phyloP scores from a whole-genome alignment of 1,140 invertebrate genomes.

The Epicauta chinensis region DNA sequence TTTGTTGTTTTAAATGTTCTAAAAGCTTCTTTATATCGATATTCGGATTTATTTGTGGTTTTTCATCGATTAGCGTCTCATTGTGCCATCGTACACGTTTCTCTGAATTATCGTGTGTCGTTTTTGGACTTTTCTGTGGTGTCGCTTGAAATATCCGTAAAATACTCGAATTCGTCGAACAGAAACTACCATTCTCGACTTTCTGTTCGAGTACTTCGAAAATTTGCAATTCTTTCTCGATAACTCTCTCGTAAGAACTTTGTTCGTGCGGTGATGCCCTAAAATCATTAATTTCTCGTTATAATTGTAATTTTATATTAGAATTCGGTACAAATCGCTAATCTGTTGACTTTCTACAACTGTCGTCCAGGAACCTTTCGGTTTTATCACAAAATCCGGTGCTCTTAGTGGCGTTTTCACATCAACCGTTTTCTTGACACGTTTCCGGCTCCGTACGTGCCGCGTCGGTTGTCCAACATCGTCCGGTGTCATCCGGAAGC shows the following conservation, averaged over 20 bases:
- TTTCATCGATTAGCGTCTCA: neutral
- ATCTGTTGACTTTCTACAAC: constrained; percentile 5
- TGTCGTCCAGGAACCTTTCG: constrained; percentile 31
- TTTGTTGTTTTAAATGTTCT: neutral
- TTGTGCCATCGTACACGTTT: neutral
- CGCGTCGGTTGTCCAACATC: constrained; percentile 19
- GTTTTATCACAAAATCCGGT: constrained; percentile 25
- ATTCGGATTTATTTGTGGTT: neutral
- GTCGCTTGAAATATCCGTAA: constrained; percentile 35
- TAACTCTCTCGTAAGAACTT: constrained; percentile 20
- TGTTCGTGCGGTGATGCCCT: constrained; percentile 15
- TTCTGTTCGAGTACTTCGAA: constrained; percentile 68
- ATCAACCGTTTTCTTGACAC: neutral
- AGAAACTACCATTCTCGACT: constrained; percentile 62
- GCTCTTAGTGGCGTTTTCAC: constrained; percentile 29
- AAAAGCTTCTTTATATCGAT: neutral
- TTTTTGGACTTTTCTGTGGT: constrained; percentile 23
- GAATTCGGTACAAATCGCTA: neutral
- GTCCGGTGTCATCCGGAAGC: constrained; percentile 29
- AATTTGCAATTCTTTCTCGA: constrained; percentile 45
- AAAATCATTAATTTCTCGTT: neutral
- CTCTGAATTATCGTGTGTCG: constrained; percentile 2
- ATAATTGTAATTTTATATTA: constrained; percentile 9
- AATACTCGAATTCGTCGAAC: constrained; percentile 53
- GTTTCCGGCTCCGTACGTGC: neutral